phyloP scores from a whole-genome alignment of 2,113 vertebrate species.

The Ciconia stormi region DNA sequence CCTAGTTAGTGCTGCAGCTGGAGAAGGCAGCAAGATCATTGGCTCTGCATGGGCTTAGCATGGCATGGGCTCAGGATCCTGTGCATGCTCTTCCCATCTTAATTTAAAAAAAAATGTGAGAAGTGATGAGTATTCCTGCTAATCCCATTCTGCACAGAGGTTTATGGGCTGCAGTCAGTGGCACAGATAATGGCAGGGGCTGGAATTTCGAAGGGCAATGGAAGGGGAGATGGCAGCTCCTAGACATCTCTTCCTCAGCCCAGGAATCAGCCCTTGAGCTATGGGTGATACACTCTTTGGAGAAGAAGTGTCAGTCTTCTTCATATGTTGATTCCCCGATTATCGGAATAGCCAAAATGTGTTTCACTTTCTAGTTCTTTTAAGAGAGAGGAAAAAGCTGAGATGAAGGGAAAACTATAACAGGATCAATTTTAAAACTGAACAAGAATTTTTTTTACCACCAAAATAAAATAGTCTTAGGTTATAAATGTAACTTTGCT shows the following conservation, averaged over 20 bases:
- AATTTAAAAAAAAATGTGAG: background rate
- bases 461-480: background rate
- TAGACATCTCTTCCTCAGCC: background rate
- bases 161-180: background rate
- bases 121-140: background rate
- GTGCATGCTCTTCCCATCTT: background rate
- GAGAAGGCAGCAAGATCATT: background rate
- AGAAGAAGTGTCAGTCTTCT: background rate
- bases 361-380: background rate
- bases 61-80: background rate
- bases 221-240: background rate
- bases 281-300: background rate
- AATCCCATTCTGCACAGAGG: background rate
- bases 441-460: background rate
- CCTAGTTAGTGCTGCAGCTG: background rate
- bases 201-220: constrained; percentile 34
- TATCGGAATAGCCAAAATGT: background rate
- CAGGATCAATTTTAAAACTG: background rate
- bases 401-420: background rate
- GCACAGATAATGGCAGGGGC: background rate
- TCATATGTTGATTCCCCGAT: background rate
- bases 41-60: background rate
- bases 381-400: background rate
- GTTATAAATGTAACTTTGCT: background rate
- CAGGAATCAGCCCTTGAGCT: background rate